Base-by-base conservation (phyloP, 2,888 invertebrate species). In the Torymus texanus region DNA sequence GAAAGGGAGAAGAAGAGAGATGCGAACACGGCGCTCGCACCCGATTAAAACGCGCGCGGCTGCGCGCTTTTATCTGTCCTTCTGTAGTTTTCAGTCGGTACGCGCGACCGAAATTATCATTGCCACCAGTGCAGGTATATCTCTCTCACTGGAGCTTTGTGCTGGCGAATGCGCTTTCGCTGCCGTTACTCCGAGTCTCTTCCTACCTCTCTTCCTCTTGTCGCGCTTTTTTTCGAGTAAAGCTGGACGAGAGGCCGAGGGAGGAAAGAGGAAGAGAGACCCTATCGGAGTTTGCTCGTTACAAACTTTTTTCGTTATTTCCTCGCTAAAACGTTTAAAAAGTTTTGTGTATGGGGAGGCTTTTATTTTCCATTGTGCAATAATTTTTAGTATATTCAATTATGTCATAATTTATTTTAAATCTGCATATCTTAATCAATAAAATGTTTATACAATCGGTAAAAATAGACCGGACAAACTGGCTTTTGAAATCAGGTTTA, bases 211-310 rank as follows among this genome's bases (percentile, higher is more conserved):
- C 8, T 41, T 8, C 41, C 41, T 41, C 41, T 41, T 41, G 41
- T 41, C 41, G 41, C 41, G 41, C 41, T 41, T 41, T 41, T 41
- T 41, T 41, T 41, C 41, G 41, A 8, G 41, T 41, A 41, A 41
- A 41, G 41, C 41, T 41, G 41, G 41, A 41, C 41, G 41, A 41
- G 41, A 41, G 41, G 41, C 8, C 10, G 8, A 21, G 63, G 14
- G 12, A 18, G 14, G 14, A 21, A 8, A 3, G 41, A 3, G n/a
- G 21, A 12, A 55, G 75, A 8, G 51, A 29, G 21, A 41, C 16
- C 50, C 71, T 71, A 71, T 72, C 72, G 53, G 59, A 62, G 67
- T 78, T 78, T 66, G 24, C 73, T 73, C 62, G 67, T 72, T 78
- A 73, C 53, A 24, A 71, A 65, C 41, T 59, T 21, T 66, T 55